These are phyloP conservation scores for Tachuris rubrigastra DNA, from an alignment of 2,113 vertebrate species.

Conservation along the genomic window DNA sequence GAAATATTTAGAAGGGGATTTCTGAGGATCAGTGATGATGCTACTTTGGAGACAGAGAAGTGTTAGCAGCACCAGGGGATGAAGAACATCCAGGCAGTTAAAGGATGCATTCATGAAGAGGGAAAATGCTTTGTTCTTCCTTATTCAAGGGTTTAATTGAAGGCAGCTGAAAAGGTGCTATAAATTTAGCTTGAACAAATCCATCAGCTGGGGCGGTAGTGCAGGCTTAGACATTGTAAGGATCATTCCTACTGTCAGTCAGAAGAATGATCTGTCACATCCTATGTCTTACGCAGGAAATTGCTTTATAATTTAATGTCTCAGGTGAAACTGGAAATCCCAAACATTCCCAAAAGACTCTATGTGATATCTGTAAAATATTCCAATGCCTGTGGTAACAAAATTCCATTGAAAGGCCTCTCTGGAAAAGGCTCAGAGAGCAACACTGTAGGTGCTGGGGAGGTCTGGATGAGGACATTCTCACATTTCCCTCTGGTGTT, in stretches of 20 bases:
- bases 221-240: constrained; percentile 11
- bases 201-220: not conserved
- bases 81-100: not conserved
- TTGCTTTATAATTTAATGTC: not conserved
- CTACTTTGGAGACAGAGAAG: not conserved
- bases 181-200: constrained; percentile 29
- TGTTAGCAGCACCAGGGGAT: not conserved
- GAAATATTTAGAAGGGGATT: not conserved
- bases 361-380: not conserved
- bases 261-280: not conserved
- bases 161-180: not conserved
- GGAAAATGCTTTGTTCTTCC: not conserved
- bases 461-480: not conserved
- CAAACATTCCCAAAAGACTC: not conserved
- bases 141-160: constrained; percentile 31
- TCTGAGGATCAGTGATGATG: not conserved
- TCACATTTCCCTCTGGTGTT: not conserved
- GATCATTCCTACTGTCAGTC: constrained; percentile 27
- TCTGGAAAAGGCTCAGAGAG: not conserved
- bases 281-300: not conserved
- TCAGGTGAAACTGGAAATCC: not conserved
- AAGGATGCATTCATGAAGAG: not conserved
- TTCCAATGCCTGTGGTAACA: not conserved
- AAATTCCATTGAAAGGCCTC: not conserved
- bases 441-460: not conserved